Evolutionary conservation across 2,797 vertebrate species (phyloP).

Genomic region (Periophthalmus magnuspinnatus): DNA sequence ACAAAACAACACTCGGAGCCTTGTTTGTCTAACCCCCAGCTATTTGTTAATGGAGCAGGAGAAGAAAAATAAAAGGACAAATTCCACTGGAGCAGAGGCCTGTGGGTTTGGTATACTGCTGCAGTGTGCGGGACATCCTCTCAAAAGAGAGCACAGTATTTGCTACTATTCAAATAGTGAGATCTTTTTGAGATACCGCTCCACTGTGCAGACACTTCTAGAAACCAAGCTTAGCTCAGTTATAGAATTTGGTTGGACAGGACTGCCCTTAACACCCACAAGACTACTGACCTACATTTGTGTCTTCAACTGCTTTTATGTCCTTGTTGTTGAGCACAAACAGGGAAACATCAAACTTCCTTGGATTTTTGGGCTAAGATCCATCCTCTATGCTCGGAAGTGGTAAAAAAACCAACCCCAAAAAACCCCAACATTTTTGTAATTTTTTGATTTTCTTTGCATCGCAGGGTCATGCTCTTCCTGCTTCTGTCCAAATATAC

Average conservation of each 20-base stretch:
- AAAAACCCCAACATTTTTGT: background rate
- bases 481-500: background rate
- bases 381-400: background rate
- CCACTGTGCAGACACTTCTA: background rate
- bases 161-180: background rate
- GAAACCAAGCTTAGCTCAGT: background rate
- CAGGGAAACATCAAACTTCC: background rate
- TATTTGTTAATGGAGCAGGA: constrained; percentile 18
- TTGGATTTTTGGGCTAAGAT: background rate
- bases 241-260: background rate
- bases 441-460: background rate
- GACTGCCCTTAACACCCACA: background rate
- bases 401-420: no score
- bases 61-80: background rate
- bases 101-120: background rate
- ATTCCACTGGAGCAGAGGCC: no score
- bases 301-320: background rate
- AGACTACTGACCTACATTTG: background rate
- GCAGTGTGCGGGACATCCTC: background rate
- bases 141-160: background rate
- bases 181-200: background rate
- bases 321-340: background rate
- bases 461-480: no score
- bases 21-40: background rate
- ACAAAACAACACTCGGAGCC: constrained; percentile 7